Evolutionary conservation across 2,113 vertebrate genomes (phyloP), one percentile per base, ranked within the genome.

Genomic region (Peromyscus leucopus): DNA sequence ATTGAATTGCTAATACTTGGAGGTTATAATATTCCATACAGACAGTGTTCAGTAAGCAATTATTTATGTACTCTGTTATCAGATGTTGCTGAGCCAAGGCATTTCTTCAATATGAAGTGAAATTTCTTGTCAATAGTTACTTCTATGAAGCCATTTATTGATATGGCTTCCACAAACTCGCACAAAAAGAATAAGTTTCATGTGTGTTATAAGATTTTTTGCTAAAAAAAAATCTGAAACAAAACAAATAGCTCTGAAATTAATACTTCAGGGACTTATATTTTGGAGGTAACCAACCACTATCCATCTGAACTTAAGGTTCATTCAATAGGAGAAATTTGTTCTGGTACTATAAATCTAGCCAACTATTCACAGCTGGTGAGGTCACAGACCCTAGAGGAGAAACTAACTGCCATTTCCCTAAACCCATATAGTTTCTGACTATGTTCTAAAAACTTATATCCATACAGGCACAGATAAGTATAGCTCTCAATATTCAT

Each of bases 31-130:
- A 88, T 92, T 90, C 91, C 65, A 93, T 94, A 95, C 93, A 97
- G 78, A 94, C 96, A 97, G 89, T 94, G 61, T 97, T 98, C 97
- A 97, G 96, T 98, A 97, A 96, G 86, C 94, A 97, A 97, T 97
- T 98, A 97, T 98, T 98, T 98, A 97, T 97, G 96, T 91, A 57
- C 46, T 96, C 87, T 87, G 59, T 97, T 98, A 97, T 94, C 61
- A 69, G 93, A 98, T 91, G 51, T 94, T 86, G 94, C 83, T 93
- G 84, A 97, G 90, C 46, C 51, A 96, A 96, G 63, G 17, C 57
- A 91, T 94, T 97, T 97, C 65, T 80, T 97, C 83, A 91, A 94
- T 26, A 93, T 48, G 85, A 89, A 94, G 48, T 96, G 36, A 65
- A 97, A 97, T 92, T 93, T 92, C 59, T 97, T 75, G 90, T 97